These are phyloP conservation scores for Anastatus disparis DNA, from an alignment of 1,140 invertebrate genomes.

Conservation along the genomic window DNA sequence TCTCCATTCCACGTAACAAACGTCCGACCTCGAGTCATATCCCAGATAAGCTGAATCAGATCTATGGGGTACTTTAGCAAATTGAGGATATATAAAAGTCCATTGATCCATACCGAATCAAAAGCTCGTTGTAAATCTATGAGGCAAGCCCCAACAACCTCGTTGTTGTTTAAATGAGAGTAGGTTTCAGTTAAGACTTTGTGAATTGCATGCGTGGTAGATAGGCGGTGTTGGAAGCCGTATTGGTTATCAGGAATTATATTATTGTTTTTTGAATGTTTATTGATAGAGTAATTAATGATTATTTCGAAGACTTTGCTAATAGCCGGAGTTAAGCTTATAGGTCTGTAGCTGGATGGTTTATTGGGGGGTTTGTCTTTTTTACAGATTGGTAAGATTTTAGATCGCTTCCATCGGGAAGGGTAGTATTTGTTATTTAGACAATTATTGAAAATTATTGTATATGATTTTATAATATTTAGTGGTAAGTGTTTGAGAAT, in stretches of 20 bases:
- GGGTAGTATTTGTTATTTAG: slow-evolving; percentile 38
- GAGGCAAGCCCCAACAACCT: not conserved
- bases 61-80: slow-evolving; percentile 5
- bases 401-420: not conserved
- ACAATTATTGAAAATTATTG: slow-evolving; percentile 35
- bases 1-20: slow-evolving; percentile 2
- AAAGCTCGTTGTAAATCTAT: slow-evolving; percentile 1
- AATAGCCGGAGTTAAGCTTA: slow-evolving; percentile 46
- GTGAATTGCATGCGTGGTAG: no score
- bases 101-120: not conserved
- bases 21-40: slow-evolving; percentile 22
- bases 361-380: not conserved
- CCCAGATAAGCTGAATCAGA: slow-evolving; percentile 31
- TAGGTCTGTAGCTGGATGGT: slow-evolving; percentile 42
- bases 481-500: slow-evolving; percentile 35
- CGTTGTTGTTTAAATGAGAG: not conserved
- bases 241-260: not conserved
- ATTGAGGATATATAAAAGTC: slow-evolving; percentile 29
- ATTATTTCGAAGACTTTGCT: slow-evolving; percentile 37
- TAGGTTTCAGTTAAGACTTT: no score
- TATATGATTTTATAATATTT: not conserved
- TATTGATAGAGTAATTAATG: not conserved
- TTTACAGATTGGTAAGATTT: not conserved
- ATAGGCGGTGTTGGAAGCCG: no score
- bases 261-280: not conserved